A percentile compares a stretch with the other conserved stretches of the same genome.
These are phyloP conservation scores for Alcedo quadribrachys DNA, from an alignment of 2,797 vertebrate species.

Conservation along the genomic window DNA sequence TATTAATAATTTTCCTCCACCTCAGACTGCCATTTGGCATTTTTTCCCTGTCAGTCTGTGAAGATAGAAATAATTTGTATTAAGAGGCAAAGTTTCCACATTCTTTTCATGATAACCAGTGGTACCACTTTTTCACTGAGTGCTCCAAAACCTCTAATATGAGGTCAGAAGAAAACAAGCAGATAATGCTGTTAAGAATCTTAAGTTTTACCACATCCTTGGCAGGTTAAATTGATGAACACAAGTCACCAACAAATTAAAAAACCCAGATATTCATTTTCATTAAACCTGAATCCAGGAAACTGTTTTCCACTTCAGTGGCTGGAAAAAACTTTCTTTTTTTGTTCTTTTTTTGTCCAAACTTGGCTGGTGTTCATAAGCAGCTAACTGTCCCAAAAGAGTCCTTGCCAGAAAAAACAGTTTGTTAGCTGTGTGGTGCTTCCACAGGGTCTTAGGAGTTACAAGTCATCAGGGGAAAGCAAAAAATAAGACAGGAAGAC, in stretches of 20 bases:
- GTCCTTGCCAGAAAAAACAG: not conserved
- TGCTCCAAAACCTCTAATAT: not conserved
- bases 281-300: not conserved
- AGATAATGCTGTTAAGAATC: not conserved
- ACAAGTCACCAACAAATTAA: not conserved
- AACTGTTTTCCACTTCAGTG: not conserved
- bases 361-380: not conserved
- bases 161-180: not conserved
- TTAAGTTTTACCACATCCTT: not conserved
- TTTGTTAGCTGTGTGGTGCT: not conserved
- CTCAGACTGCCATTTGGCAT: not conserved
- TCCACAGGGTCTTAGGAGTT: not conserved
- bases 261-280: not conserved
- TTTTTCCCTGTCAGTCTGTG: not conserved
- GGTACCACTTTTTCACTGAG: not conserved
- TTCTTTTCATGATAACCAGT: not conserved
- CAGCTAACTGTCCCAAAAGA: not conserved
- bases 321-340: not conserved
- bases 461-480: not conserved
- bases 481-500: not conserved
- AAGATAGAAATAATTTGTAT: conserved; percentile 11
- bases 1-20: not conserved
- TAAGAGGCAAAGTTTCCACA: not conserved
- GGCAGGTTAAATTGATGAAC: not conserved
- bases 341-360: not conserved